Conservation (phyloP, 1,140 invertebrate genomes). For the Sycobia sp. region DNA sequence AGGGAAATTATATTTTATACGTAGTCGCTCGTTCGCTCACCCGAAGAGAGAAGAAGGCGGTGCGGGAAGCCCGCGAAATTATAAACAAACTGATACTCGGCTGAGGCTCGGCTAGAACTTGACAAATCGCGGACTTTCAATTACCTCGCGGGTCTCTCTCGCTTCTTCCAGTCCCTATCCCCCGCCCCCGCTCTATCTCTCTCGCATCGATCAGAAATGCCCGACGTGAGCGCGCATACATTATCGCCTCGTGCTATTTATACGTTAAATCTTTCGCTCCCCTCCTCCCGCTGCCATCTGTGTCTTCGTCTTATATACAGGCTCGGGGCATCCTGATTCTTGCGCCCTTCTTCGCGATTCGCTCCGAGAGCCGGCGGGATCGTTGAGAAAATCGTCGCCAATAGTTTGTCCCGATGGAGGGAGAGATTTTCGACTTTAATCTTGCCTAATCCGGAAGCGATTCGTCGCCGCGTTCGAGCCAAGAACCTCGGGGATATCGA, state of each 20-base stretch:
- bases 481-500: too few relatives aligned
- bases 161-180: too few relatives aligned
- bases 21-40: too few relatives aligned
- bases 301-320: too few relatives aligned
- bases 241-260: constrained; percentile 39
- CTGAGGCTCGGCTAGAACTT: constrained; percentile 25
- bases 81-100: constrained; percentile 32
- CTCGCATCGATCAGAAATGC: constrained; percentile 47
- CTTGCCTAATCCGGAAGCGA: constrained; percentile 23
- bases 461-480: not conserved
- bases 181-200: not conserved
- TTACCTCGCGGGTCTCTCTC: too few relatives aligned
- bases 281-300: not conserved
- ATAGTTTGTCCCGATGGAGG: constrained; percentile 13
- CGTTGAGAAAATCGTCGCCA: constrained; percentile 9
- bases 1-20: too few relatives aligned
- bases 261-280: not conserved
- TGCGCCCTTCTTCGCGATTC: not conserved
- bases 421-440: constrained; percentile 28
- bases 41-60: too few relatives aligned
- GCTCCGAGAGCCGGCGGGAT: not conserved
- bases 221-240: constrained; percentile 51
- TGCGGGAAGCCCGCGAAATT: constrained; percentile 24
- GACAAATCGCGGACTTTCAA: constrained; percentile 35
- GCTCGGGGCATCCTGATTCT: constrained; percentile 12